Percentiles rank a stretch among this genome's conserved stretches.
Conservation (phyloP, 1,140 invertebrate genomes). For the Heliothis virescens region DNA sequence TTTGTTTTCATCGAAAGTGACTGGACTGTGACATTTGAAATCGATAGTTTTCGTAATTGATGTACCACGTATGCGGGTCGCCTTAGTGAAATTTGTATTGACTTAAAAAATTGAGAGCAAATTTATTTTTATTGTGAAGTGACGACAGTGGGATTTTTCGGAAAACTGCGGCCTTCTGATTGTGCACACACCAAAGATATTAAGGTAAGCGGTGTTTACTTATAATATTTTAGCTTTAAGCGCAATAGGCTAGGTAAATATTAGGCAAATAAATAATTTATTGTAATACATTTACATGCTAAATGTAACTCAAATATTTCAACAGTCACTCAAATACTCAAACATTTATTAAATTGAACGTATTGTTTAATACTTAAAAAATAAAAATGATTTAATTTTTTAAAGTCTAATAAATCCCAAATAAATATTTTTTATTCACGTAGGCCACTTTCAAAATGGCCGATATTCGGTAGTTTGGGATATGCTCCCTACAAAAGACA, state of each 20-base stretch:
- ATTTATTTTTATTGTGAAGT: slow-evolving; percentile 69
- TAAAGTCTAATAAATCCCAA: not conserved
- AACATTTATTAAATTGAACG: too few relatives aligned
- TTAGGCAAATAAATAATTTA: slow-evolving; percentile 9
- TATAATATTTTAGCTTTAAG: slow-evolving; percentile 29
- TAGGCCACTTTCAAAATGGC: not conserved
- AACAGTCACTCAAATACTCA: too few relatives aligned
- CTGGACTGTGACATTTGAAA: slow-evolving; percentile 78
- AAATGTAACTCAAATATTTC: slow-evolving; percentile 27
- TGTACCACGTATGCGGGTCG: slow-evolving; percentile 60
- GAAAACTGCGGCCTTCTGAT: slow-evolving; percentile 50
- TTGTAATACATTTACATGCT: slow-evolving; percentile 14
- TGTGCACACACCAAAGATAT: slow-evolving; percentile 71
- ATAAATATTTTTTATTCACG: not conserved
- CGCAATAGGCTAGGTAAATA: slow-evolving; percentile 1
- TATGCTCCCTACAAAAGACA: slow-evolving; percentile 60
- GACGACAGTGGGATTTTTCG: slow-evolving; percentile 73
- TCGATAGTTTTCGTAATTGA: slow-evolving; percentile 65
- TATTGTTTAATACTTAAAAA: not conserved
- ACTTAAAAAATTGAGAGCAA: slow-evolving; percentile 56
- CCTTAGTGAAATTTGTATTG: slow-evolving; percentile 56
- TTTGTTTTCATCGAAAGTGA: slow-evolving; percentile 75
- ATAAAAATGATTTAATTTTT: not conserved
- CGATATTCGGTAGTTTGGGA: slow-evolving; percentile 1
- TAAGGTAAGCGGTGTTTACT: slow-evolving; percentile 68